These are phyloP conservation scores for Drosophila recens DNA, from an alignment of 2,888 invertebrate genomes.

Conservation along the genomic window DNA sequence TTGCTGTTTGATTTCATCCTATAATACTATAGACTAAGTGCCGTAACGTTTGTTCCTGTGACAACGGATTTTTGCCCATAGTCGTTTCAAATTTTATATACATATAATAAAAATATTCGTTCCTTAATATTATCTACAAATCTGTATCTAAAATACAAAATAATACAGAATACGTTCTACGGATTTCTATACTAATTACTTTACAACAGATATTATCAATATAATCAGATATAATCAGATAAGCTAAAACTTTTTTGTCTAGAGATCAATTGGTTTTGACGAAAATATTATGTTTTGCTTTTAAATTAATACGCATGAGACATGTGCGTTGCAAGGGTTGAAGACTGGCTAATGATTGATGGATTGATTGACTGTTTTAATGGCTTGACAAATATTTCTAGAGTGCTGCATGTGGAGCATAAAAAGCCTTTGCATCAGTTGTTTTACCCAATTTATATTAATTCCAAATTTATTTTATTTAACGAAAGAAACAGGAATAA, in stretches of 20 bases:
- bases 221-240: neutral
- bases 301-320: constrained; percentile 49
- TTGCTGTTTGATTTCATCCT: constrained; percentile 35
- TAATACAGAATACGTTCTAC: neutral
- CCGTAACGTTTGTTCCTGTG: constrained; percentile 54
- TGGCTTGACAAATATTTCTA: constrained; percentile 52
- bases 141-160: constrained; percentile 31
- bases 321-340: constrained; percentile 33
- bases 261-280: constrained; percentile 7
- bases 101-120: constrained; percentile 1
- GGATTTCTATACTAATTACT: constrained; percentile 1
- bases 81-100: constrained; percentile 8
- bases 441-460: constrained; percentile 26
- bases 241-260: constrained; percentile 10
- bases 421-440: constrained; percentile 59
- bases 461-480: constrained; percentile 9
- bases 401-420: constrained; percentile 60
- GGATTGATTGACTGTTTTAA: constrained; percentile 35
- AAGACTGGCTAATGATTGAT: constrained; percentile 33
- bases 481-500: neutral
- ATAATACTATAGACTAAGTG: constrained; percentile 33
- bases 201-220: constrained; percentile 1
- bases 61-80: constrained; percentile 41
- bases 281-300: constrained; percentile 17
- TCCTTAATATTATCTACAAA: constrained; percentile 1